Evolutionary conservation across 2,888 invertebrate species (phyloP), one percentile per base, ranked within the genome.

Genomic region (Cyclophora albipunctata): DNA sequence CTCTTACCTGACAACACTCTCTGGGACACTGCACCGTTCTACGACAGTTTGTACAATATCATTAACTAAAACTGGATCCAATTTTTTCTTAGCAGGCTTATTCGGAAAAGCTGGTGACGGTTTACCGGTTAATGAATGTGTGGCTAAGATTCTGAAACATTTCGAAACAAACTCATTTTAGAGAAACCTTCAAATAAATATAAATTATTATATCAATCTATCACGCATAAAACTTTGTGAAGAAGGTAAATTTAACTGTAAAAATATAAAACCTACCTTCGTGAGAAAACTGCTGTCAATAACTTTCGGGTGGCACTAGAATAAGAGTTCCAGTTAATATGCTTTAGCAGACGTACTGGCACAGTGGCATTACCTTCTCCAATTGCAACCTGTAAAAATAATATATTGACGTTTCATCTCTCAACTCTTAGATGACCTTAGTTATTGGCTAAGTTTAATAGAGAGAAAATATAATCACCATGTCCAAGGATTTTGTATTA

Each of bases 51-150:
- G 77, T 2, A 91, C 82, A 34, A 91, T 86, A 57, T 91, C 91
- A 7, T 79, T 73, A 0, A 91, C 84, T 46, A 86, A 81, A 0
- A 60, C 55, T 0, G 86, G 69, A 62, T 91, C 81, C 45, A 92
- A 67, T 57, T 72, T 69, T 55, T 78, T 74, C 58, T 84, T 84
- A 0, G 78, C 75, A 1, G 81, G 78, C 49, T 78, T 84, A 49
- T 76, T 68, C 0, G 74, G 77, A 51, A 84, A 83, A 0, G 84
- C 91, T 0, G 90, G 91, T 3, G 91, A 91, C 2, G 87, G 89
- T 60, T 90, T 91, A 3, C 91, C 91, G 0, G 89, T 90, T 3
- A 91, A 63, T 0, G 89, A 90, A 67, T 91, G 90, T 3, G 90
- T 90, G 5, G 91, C 90, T 46, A 91, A 66, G 3, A 85, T 71